Conservation (phyloP, 2,113 vertebrate genomes). For the Emydura subglobosa region DNA sequence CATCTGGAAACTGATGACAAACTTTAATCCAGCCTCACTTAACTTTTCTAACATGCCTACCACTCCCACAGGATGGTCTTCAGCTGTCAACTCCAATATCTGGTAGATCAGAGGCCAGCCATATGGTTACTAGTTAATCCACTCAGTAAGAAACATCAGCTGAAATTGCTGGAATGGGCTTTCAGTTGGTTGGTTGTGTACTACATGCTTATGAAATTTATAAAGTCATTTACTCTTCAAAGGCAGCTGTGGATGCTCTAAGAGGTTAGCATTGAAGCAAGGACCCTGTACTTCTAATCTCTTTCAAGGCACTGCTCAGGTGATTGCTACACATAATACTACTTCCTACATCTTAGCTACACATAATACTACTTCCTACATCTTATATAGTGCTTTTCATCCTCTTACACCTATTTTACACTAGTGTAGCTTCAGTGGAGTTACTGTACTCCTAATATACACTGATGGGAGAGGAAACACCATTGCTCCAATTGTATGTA, state of each 20-base stretch:
- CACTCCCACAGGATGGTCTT: neutral
- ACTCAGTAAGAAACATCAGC: neutral
- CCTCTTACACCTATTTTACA: neutral
- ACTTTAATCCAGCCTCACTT: neutral
- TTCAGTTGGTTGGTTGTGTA: neutral
- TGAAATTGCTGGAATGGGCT: neutral
- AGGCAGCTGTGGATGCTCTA: neutral
- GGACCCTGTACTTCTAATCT: neutral
- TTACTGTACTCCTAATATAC: neutral
- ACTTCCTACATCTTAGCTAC: too few relatives aligned
- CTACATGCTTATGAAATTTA: neutral
- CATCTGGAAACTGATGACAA: neutral
- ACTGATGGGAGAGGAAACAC: neutral
- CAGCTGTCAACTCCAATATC: neutral
- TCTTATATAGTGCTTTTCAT: neutral
- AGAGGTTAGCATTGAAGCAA: neutral
- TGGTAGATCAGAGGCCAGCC: neutral
- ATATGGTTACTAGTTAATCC: neutral
- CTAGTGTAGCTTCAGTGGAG: accelerated
- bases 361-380: too few relatives aligned
- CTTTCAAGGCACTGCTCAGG: too few relatives aligned
- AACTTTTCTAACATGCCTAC: neutral
- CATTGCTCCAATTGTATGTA: neutral
- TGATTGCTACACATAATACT: too few relatives aligned
- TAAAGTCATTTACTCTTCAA: neutral